A percentile compares a stretch with the other conserved stretches of the same genome.
Evolutionary conservation across 2,113 vertebrate genomes (phyloP).

Genomic region (Dolichallabes microphthalmus): DNA sequence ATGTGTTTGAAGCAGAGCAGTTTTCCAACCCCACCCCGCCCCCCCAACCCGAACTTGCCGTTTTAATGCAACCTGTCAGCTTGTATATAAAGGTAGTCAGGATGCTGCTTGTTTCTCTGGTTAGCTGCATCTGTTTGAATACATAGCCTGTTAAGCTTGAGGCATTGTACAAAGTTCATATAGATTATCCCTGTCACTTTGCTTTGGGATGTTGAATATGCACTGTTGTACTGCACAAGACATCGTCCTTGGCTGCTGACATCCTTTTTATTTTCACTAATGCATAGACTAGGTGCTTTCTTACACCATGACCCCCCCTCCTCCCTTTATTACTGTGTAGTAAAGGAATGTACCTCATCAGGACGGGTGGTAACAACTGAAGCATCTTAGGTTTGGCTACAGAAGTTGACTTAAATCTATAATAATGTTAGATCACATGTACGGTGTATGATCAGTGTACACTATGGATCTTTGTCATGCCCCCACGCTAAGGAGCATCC

Average conservation of each 20-base stretch:
- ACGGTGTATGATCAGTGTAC: background rate
- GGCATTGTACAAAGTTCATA: background rate
- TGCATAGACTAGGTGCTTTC: background rate
- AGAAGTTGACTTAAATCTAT: background rate
- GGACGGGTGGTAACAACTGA: background rate
- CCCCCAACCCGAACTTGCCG: slow-evolving; percentile 36
- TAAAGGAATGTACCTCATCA: background rate
- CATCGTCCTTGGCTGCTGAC: background rate
- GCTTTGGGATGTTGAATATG: background rate
- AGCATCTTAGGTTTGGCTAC: background rate
- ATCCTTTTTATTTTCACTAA: background rate
- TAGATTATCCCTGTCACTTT: background rate
- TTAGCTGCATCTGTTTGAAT: background rate
- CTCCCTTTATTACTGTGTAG: background rate
- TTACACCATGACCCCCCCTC: background rate
- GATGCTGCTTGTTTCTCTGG: slow-evolving; percentile 35
- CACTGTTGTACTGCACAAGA: background rate
- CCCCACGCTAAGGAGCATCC: no score
- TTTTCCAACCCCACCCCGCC: slow-evolving; percentile 32
- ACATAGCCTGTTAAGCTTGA: background rate
- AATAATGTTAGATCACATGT: background rate
- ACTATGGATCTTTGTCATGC: background rate
- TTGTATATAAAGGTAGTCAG: slow-evolving; percentile 56
- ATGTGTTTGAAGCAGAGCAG: slow-evolving; percentile 71
- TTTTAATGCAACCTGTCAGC: slow-evolving; percentile 66